Conservation (phyloP, 1,140 invertebrate genomes). For the Fopius arisanus region DNA sequence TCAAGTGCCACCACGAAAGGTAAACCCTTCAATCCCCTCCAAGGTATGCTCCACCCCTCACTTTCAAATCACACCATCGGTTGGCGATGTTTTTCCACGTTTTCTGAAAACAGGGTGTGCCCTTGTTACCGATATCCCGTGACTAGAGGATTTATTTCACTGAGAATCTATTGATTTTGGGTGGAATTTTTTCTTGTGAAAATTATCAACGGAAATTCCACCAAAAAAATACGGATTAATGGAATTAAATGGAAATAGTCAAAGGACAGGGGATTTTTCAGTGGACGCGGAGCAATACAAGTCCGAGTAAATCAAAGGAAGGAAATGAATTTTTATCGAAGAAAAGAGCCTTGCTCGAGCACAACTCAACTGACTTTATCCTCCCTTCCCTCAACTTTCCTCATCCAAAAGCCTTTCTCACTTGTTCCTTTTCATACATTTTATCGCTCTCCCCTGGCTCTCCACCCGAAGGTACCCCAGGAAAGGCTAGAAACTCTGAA, state of each 20-base stretch:
- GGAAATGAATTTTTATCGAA: conserved; percentile 55
- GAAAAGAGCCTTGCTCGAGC: conserved; percentile 39
- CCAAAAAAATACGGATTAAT: too few species aligned
- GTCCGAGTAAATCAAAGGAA: conserved; percentile 53
- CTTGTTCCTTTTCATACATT: conserved; percentile 9
- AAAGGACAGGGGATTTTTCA: too few species aligned
- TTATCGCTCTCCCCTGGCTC: conserved; percentile 7
- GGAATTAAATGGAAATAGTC: too few species aligned
- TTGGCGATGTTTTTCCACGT: background rate
- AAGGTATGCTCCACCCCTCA: background rate
- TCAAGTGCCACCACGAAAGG: background rate
- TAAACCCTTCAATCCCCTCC: background rate
- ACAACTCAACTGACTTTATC: background rate
- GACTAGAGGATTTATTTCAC: too few species aligned
- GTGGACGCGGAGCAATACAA: too few species aligned
- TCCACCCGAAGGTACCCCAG: background rate
- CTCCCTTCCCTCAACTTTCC: background rate
- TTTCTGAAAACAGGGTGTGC: background rate
- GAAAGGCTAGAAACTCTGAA: background rate
- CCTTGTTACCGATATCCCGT: too few species aligned
- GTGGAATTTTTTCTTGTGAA: too few species aligned
- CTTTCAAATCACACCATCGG: background rate
- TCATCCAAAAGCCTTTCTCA: conserved; percentile 1
- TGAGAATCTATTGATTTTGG: too few species aligned
- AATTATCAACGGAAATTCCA: too few species aligned